Conservation (phyloP, 2,888 invertebrate species). For the Dicroscelio sp. region DNA sequence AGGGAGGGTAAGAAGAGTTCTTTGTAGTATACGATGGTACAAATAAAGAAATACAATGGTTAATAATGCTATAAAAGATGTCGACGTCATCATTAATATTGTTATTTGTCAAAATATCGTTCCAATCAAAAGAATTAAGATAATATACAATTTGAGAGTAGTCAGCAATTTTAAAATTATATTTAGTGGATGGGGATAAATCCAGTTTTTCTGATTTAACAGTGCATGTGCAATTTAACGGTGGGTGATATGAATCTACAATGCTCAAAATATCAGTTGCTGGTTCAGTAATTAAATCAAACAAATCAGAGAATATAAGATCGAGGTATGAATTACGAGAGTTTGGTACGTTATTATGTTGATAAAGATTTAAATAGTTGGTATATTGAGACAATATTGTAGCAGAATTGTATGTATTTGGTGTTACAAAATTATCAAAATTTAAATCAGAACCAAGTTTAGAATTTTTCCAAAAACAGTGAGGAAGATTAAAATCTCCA, state of each 20-base stretch:
- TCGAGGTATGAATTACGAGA: not conserved
- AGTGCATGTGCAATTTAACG: not conserved
- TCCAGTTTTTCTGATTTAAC: not conserved
- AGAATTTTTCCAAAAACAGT: not conserved
- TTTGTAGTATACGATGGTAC: not conserved
- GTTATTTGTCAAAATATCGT: not conserved
- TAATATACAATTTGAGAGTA: not conserved
- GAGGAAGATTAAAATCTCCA: slow-evolving; percentile 6
- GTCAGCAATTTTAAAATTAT: not conserved
- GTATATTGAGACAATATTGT: not conserved
- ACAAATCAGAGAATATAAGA: not conserved
- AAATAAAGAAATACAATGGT: not conserved
- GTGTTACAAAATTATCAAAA: not conserved
- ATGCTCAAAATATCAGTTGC: not conserved
- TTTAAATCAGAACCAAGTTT: not conserved
- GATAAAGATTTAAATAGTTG: slow-evolving; percentile 1
- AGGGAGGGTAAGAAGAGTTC: not conserved
- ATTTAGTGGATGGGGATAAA: not conserved
- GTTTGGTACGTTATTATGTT: not conserved
- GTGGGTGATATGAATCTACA: not conserved
- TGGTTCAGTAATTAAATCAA: not conserved
- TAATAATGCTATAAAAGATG: slow-evolving; percentile 20
- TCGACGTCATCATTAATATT: slow-evolving; percentile 35
- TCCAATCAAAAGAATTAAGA: slow-evolving; percentile 7
- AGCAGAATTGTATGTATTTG: not conserved